Conservation (phyloP, 2,113 vertebrate genomes). For the Archocentrus centrarchus region DNA sequence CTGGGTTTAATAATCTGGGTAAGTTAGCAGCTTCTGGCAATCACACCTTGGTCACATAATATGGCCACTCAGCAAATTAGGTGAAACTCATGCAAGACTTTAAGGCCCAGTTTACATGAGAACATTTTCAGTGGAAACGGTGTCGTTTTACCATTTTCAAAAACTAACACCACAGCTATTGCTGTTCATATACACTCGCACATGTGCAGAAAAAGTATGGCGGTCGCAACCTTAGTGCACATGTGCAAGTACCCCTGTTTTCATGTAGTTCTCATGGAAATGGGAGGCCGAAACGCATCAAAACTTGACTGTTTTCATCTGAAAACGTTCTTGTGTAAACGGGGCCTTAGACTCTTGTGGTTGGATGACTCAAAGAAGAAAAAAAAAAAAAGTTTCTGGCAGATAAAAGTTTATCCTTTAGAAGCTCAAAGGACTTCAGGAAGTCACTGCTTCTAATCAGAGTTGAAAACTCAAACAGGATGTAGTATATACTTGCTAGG, state of each 20-base stretch:
- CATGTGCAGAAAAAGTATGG: no score
- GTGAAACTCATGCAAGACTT: background rate
- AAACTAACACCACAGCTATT: no score
- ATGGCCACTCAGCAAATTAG: background rate
- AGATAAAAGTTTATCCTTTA: background rate
- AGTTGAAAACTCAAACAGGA: background rate
- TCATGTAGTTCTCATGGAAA: no score
- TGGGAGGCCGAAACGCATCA: no score
- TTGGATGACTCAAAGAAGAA: background rate
- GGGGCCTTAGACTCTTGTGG: background rate
- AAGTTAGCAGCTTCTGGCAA: conserved; percentile 13
- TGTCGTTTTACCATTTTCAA: no score
- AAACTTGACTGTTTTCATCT: no score
- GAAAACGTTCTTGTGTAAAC: no score
- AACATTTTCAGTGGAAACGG: no score
- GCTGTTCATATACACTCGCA: no score
- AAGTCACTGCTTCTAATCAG: background rate
- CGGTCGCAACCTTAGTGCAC: no score
- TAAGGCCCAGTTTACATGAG: background rate
- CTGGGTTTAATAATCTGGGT: conserved; percentile 26
- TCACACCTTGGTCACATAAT: background rate
- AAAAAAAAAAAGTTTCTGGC: background rate
- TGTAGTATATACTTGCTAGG: background rate
- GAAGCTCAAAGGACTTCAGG: background rate
- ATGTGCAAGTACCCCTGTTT: no score